Base-by-base conservation (phyloP, 2,797 vertebrate genomes). In the Gobio occitaniae region DNA sequence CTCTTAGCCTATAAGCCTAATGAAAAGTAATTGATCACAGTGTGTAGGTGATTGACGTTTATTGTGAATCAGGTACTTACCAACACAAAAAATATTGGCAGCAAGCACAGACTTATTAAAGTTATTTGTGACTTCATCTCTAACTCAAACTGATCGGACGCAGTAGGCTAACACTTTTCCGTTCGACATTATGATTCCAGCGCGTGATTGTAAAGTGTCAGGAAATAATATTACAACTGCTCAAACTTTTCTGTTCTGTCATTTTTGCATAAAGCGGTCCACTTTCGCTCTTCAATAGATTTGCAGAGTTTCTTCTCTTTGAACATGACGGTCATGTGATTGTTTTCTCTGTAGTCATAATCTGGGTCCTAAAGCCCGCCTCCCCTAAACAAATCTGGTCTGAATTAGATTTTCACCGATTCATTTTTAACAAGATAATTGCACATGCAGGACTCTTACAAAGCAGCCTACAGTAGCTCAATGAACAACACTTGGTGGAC, bases 311-410 rank as follows among this genome's bases (percentile, higher is more conserved):
- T 36, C 66, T 38, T 65, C 78, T 50, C 61, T 85, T 74, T 84
- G 50, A 83, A 84, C 63, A 71, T 52, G 17, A 70, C 44, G 44
- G 80, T 89, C 89, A 90, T 88, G 90, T 90, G 90, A 89, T 80
- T 52, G 56, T 19, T 13, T 25, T 32, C 0, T n/a, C 19, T n/a
- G n/a, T 11, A 8, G 52, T 44, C 0, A 0, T 41, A 83, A 0
- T 38, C 93, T 4, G 88, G 94, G 94, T 95, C 94, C 93, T 92
- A 94, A 91, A 91, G 32, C 1, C 89, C 44, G 70, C 2, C 63
- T 9, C 7, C 0, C 8, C 9, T 0, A 0, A 17, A 17, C 25
- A 29, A 2, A 29, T 32, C 41, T 44, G 41, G 41, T 44, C 7
- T 56, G 6, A 70, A 66, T 12, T 2, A 3, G 0, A 44, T 12